Evolutionary conservation across 2,797 vertebrate genomes (phyloP), one percentile per base, ranked within the genome.

Genomic region (Prunella strophiata): DNA sequence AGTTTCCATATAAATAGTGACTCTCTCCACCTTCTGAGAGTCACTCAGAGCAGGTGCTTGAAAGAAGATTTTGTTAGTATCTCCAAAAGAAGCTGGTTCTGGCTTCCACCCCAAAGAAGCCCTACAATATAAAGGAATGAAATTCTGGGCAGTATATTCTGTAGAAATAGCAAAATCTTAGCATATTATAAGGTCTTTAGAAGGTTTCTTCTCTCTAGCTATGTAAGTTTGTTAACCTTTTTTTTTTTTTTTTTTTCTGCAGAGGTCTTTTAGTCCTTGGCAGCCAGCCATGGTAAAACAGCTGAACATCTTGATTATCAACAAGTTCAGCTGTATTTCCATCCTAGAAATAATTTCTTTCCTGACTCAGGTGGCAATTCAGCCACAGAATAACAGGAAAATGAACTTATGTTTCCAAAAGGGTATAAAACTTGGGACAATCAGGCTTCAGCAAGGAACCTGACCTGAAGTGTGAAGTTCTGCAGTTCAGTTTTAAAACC

Each of bases 311-410:
- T 93, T 92, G 67, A 90, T 91, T 86, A 81, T 95, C 91, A 94
- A 81, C 66, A 93, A 42, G 84, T 93, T 94, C 93, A 90, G 59
- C 74, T 88, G 63, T 58, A 94, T 91, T 96, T 95, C 89, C 92
- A 93, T 82, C 91, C 87, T 92, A 87, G 91, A 89, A 92, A 94
- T 89, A 65, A 91, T 93, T 87, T 87, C 47, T 95, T 91, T 93
- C 92, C 91, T 95, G 84, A 73, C 29, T 92, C 68, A 77, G 85
- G 68, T 88, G 72, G 72, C 42, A 79, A 63, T 70, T 89, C 74
- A 87, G 55, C 15, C 40, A 90, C 30, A 51, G 77, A 94, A 93
- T 79, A 94, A 92, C 94, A 96, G 86, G 89, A 95, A 92, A 89
- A 91, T 73, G 52, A 92, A 81, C 42, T 73, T 86, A 19, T 16